Conservation (phyloP, 1,140 invertebrate genomes). For the Heliconius congener region DNA sequence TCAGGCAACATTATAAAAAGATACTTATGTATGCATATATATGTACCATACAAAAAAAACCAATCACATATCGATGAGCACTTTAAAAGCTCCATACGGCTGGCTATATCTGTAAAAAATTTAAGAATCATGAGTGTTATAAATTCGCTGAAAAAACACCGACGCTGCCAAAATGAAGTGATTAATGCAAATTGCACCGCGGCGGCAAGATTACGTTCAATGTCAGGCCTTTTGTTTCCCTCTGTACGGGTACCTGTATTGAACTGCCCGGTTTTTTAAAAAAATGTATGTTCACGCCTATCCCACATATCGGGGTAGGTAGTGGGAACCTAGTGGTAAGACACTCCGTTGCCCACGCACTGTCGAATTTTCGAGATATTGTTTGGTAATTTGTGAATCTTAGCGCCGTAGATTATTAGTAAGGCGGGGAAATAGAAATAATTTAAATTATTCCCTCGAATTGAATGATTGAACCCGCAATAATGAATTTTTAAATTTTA, state of each 20-base stretch:
- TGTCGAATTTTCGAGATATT: not conserved
- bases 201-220: constrained; percentile 22
- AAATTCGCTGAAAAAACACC: constrained; percentile 19
- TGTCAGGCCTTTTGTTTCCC: constrained; percentile 26
- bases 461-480: no score
- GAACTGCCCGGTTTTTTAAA: not conserved
- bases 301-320: not conserved
- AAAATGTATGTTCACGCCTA: not conserved
- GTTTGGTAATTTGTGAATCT: not conserved
- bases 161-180: constrained; percentile 25
- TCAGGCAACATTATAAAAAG: not conserved
- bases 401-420: no score
- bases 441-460: no score
- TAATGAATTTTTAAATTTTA: no score
- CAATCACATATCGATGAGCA: constrained; percentile 13
- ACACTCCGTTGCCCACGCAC: not conserved
- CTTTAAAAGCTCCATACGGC: not conserved
- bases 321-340: not conserved
- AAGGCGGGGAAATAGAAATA: no score
- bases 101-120: constrained; percentile 18
- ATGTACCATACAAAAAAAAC: not conserved
- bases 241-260: not conserved
- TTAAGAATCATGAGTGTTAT: constrained; percentile 18
- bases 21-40: not conserved
- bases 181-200: constrained; percentile 33